Evolutionary conservation across 2,888 invertebrate genomes (phyloP).

Genomic region (Pogonocherus hispidulus): DNA sequence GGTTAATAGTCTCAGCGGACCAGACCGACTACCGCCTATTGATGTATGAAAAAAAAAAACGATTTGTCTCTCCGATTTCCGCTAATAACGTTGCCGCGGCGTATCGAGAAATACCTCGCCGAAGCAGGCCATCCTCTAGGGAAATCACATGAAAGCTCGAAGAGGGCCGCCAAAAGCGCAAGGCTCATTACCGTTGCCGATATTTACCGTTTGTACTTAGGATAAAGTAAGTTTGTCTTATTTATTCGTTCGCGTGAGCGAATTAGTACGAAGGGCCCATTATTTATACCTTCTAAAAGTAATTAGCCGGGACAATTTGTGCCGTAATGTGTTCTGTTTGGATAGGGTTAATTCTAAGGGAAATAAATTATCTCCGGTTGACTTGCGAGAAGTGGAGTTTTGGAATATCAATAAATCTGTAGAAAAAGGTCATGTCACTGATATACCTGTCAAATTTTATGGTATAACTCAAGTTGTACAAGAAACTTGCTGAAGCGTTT

Average conservation of each 20-base stretch:
- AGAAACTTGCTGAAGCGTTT: too few relatives aligned
- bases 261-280: conserved; percentile 36
- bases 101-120: conserved; percentile 5
- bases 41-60: conserved; percentile 21
- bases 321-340: conserved; percentile 36
- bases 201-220: conserved; percentile 31
- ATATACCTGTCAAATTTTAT: too few relatives aligned
- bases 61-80: conserved; percentile 37
- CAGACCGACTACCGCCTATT: background rate
- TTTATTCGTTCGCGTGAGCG: conserved; percentile 42
- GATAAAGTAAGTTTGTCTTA: conserved; percentile 42
- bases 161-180: conserved; percentile 46
- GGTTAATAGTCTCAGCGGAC: conserved; percentile 8
- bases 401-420: too few relatives aligned
- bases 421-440: too few relatives aligned
- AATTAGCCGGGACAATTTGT: conserved; percentile 38
- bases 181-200: conserved; percentile 43
- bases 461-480: too few relatives aligned
- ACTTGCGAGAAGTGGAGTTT: background rate
- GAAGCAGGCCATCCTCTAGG: conserved; percentile 38
- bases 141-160: conserved; percentile 51
- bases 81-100: conserved; percentile 32
- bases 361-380: conserved; percentile 6
- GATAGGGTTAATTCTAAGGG: conserved; percentile 42
- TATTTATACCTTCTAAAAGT: conserved; percentile 41